phyloP scores from a whole-genome alignment of 1,140 invertebrate species.

The Coelopa frigida region DNA sequence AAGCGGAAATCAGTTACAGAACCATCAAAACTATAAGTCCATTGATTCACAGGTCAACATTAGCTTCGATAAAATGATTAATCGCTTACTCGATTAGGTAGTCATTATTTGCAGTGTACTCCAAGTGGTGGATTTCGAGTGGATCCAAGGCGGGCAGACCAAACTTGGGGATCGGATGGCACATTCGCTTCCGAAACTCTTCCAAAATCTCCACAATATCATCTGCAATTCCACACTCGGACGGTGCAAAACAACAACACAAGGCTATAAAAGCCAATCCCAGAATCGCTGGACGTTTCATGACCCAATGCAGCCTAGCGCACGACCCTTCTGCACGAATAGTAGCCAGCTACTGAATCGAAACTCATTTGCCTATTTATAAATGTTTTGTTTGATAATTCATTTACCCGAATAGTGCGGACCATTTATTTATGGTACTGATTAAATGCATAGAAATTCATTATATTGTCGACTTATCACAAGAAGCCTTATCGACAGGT shows the following conservation, averaged over 20 bases:
- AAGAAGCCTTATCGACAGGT: no score
- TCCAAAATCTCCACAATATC: slow-evolving; percentile 22
- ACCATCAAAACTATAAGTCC: slow-evolving; percentile 22
- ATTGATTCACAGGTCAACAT: neutral
- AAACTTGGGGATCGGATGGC: slow-evolving; percentile 35
- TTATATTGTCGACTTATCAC: no score
- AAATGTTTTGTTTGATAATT: no score
- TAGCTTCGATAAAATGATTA: neutral
- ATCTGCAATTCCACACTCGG: slow-evolving; percentile 18
- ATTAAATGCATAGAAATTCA: no score
- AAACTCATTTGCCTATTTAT: no score
- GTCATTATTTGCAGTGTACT: slow-evolving; percentile 23
- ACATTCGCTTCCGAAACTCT: slow-evolving; percentile 30
- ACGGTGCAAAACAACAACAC: neutral
- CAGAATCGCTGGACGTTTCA: no score
- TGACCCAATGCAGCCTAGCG: no score
- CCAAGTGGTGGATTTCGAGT: slow-evolving; percentile 18
- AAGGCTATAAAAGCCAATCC: no score
- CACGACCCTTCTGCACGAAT: no score
- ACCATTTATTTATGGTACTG: no score
- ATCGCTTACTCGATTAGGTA: slow-evolving; percentile 32
- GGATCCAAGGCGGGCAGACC: slow-evolving; percentile 36
- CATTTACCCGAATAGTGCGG: no score
- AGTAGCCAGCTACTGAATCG: no score
- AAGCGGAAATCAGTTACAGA: slow-evolving; percentile 29